Evolutionary conservation across 1,140 invertebrate species (phyloP).

Genomic region (Conus betulinus): DNA sequence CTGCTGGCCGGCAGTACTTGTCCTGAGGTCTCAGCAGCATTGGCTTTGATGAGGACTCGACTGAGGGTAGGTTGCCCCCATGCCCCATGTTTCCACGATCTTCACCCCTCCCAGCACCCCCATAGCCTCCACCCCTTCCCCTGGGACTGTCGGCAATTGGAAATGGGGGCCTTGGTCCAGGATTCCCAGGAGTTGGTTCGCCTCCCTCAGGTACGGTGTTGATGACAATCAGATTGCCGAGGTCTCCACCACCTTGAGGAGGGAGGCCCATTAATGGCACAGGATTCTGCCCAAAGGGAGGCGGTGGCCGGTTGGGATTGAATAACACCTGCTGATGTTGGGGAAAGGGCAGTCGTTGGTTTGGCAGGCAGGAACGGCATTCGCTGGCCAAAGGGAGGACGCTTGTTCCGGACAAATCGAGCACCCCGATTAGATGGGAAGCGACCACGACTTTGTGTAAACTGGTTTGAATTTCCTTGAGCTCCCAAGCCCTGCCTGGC

Average conservation of each 20-base stretch:
- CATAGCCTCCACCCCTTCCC: neutral
- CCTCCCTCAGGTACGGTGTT: slow-evolving; percentile 32
- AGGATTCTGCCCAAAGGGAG: slow-evolving; percentile 9
- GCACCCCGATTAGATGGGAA: neutral
- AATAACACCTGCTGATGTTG: neutral
- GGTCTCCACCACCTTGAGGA: neutral
- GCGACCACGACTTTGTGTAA: neutral
- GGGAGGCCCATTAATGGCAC: neutral
- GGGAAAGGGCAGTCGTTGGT: neutral
- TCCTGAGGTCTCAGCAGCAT: slow-evolving; percentile 53
- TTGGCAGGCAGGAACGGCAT: neutral
- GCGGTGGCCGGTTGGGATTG: neutral
- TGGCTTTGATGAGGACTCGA: slow-evolving; percentile 34
- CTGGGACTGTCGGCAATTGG: neutral
- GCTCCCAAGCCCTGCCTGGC: neutral
- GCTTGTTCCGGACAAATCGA: neutral
- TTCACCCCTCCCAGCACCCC: neutral
- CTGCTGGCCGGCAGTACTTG: slow-evolving; percentile 43
- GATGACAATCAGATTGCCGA: slow-evolving; percentile 37
- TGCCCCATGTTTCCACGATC: neutral
- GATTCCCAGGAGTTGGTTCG: neutral
- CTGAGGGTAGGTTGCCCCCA: neutral
- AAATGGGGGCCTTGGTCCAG: neutral
- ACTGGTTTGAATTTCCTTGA: neutral
- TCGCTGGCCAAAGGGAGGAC: neutral